Evolutionary conservation across 37 sponge, comb jelly and placozoan genomes (phyloP).

Genomic region (Tethya wilhelma): DNA sequence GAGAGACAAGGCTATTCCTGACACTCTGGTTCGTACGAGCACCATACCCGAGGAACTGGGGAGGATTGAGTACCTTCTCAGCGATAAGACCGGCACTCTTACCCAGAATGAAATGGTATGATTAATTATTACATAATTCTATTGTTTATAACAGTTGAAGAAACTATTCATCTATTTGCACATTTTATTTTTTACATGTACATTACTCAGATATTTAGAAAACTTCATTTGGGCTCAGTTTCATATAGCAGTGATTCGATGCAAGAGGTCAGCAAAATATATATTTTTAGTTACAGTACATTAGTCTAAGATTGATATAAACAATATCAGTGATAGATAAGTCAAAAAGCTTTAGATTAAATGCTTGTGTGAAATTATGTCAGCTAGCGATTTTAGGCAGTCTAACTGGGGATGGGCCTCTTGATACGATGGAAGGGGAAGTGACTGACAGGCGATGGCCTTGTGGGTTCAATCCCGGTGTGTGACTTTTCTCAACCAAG

Average conservation of each 20-base stretch:
- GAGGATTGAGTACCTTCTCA: constrained; percentile 82
- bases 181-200: no score
- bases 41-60: constrained; percentile 98
- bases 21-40: constrained; percentile 86
- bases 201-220: constrained; percentile 77
- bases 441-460: no score
- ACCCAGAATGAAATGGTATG: constrained; percentile 95
- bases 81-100: constrained; percentile 96
- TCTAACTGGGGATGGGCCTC: no score
- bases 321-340: no score
- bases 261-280: constrained; percentile 68
- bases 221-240: constrained; percentile 78
- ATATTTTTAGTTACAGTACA: not conserved
- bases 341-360: no score
- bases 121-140: not conserved
- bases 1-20: constrained; percentile 87
- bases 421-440: no score
- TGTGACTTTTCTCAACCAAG: no score
- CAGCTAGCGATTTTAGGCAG: no score
- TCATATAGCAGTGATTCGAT: constrained; percentile 82
- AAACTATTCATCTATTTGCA: not conserved
- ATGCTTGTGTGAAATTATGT: no score
- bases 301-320: no score
- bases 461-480: no score
- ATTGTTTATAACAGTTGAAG: not conserved